Evolutionary conservation across 2,113 vertebrate genomes (phyloP).

Genomic region (Mormyrus iriodes): DNA sequence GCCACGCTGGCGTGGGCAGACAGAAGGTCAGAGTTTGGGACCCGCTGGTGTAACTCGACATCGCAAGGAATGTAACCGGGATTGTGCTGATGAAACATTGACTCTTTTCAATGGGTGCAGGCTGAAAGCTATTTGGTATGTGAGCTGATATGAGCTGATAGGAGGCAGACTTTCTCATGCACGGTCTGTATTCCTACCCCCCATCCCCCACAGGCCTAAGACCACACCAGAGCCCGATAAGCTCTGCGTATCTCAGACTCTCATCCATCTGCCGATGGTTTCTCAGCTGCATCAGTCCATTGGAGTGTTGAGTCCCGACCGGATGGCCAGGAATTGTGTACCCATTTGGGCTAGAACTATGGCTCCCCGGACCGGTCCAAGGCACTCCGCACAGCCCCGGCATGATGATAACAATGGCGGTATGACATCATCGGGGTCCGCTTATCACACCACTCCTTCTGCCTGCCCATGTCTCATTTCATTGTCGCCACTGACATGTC

Average conservation of each 20-base stretch:
- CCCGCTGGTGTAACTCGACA: background rate
- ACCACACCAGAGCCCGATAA: background rate
- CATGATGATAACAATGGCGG: background rate
- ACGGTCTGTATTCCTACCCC: background rate
- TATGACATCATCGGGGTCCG: slow-evolving; percentile 25
- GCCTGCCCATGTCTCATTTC: slow-evolving; percentile 27
- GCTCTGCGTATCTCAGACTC: background rate
- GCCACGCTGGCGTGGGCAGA: too few relatives aligned
- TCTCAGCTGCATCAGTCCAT: background rate
- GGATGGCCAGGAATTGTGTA: background rate
- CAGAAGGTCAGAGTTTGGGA: background rate
- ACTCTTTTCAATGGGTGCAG: background rate
- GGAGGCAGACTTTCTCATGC: background rate
- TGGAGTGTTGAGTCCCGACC: background rate
- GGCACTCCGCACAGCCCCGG: background rate
- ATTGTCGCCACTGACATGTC: slow-evolving; percentile 19
- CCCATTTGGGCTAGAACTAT: too few relatives aligned
- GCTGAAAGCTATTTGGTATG: background rate
- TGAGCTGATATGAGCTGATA: background rate
- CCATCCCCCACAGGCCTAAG: background rate
- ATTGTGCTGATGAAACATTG: background rate
- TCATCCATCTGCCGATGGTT: background rate
- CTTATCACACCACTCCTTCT: slow-evolving; percentile 37
- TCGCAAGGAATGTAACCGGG: background rate
- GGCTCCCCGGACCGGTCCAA: background rate